Conservation (phyloP, 2,888 invertebrate genomes). For the Rutpela maculata region DNA sequence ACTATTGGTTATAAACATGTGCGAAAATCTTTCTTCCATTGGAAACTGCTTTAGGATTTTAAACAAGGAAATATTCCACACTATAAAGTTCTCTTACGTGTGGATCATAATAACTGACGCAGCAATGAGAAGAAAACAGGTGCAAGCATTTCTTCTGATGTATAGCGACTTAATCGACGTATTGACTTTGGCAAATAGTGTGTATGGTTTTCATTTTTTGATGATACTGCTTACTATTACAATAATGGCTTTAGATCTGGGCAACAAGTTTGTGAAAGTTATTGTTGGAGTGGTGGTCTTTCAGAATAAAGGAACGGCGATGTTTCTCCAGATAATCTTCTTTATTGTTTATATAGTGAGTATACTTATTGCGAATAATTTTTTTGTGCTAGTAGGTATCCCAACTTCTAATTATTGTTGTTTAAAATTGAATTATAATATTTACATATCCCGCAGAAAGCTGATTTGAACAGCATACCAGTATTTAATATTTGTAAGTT, state of each 20-base stretch:
- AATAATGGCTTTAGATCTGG: neutral
- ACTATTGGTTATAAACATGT: neutral
- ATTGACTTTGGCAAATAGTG: no score
- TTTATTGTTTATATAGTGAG: no score
- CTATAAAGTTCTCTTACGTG: neutral
- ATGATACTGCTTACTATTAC: neutral
- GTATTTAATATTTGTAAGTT: no score
- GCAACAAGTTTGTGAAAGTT: neutral
- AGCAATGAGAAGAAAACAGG: neutral
- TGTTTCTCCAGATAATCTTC: no score
- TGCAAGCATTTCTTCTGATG: neutral
- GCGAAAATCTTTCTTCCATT: neutral
- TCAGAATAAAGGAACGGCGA: no score
- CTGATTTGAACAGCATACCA: no score
- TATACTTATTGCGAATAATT: no score
- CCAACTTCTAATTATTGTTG: no score
- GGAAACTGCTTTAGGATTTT: neutral
- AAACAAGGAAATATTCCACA: neutral
- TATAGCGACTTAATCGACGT: neutral
- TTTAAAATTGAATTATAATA: no score
- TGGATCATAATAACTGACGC: neutral
- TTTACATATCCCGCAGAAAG: no score
- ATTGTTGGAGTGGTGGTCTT: neutral
- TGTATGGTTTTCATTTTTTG: neutral
- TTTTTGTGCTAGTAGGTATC: no score